Base-by-base conservation (phyloP, 2,113 vertebrate species). In the Rhodinocichla rosea region DNA sequence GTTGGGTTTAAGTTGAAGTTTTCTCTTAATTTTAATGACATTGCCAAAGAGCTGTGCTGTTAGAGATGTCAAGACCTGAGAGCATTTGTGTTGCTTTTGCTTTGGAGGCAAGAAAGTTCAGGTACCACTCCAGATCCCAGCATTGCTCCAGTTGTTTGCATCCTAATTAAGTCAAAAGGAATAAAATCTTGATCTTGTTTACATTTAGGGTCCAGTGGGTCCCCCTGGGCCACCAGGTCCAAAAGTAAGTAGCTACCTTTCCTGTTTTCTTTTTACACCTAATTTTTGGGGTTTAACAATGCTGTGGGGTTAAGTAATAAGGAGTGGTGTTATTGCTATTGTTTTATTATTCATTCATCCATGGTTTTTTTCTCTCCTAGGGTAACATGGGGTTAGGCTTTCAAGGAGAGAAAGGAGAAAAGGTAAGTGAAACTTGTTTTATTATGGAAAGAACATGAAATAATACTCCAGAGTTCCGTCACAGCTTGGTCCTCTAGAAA, bases 321-420 rank as follows among this genome's bases (percentile, higher is more conserved):
- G n/a, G 13, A 16, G 13, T 85, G 59, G 5, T 83, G 20, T 5
- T 79, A 28, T 57, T 91, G 28, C 85, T 85, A 59, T 64, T 92
- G 33, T 67, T 92, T 83, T 89, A 81, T 71, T 86, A 39, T 12
- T 96, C 8, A 15, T 67, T 82, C 18, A 24, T 65, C 15, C 3
- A 19, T 67, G 4, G 0, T 1, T n/a, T 76, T 82, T 53, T 65
- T 62, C 39, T 92, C 69, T 96, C 20, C 60, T 32, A 99, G 99
- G 99, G 99, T 45, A 99, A 98, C 78, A 98, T 97, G 79, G 98
- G 98, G 70, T 95, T 98, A 79, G 98, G 98, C 90, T 98, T 98
- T 96, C 97, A 98, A 96, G 99, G 99, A 97, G 99, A 99, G 73
- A 99, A 97, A 98, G 99, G 99, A 98, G 98, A 98, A 96, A 99